Conservation (phyloP, 1,140 invertebrate genomes). For the Bombus consobrinus region DNA sequence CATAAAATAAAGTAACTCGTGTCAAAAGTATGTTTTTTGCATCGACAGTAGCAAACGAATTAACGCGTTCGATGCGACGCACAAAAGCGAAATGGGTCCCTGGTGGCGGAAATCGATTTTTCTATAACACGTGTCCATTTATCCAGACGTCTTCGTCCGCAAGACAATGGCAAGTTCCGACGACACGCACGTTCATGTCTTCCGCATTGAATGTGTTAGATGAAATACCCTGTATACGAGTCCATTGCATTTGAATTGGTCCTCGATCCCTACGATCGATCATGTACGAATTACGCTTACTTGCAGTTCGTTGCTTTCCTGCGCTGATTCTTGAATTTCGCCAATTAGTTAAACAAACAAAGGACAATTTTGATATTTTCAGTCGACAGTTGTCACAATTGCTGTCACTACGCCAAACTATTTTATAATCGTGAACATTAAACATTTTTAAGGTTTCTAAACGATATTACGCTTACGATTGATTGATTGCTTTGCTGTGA, state of each 20-base stretch:
- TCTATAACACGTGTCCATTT: too few relatives aligned
- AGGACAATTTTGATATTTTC: slow-evolving; percentile 9
- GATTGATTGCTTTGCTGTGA: neutral
- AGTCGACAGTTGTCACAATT: neutral
- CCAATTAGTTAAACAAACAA: neutral
- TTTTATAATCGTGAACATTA: slow-evolving; percentile 10
- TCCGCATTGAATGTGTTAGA: neutral
- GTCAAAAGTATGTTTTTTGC: too few relatives aligned
- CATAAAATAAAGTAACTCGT: too few relatives aligned
- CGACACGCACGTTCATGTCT: too few relatives aligned
- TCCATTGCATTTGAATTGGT: neutral
- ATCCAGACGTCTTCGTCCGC: too few relatives aligned
- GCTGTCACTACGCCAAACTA: neutral
- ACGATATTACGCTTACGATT: slow-evolving; percentile 24
- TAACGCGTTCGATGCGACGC: too few relatives aligned
- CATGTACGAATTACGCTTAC: slow-evolving; percentile 13
- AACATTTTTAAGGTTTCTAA: neutral
- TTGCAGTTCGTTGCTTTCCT: slow-evolving; percentile 12
- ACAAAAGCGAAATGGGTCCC: too few relatives aligned
- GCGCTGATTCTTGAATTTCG: neutral
- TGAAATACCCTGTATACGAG: neutral
- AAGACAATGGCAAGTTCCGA: too few relatives aligned
- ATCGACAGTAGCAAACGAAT: too few relatives aligned
- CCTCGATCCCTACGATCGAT: neutral
- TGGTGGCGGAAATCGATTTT: too few relatives aligned